Base-by-base conservation (phyloP, 2,888 invertebrate species). In the Dione vanillae region DNA sequence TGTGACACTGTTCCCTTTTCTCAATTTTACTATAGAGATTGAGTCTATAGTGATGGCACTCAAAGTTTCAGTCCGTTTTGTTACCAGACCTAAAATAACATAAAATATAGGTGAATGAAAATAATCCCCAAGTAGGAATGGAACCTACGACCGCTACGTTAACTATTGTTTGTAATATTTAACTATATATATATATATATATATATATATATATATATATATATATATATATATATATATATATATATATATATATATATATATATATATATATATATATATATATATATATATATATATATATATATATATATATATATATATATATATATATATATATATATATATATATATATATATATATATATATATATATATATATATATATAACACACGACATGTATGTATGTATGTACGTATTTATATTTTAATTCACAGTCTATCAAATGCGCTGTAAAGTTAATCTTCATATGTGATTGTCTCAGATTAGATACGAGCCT, bases 391-490 rank as follows among this genome's bases (percentile, higher is more conserved):
- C 27, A 27, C 27, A 27, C 5, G 27, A 41, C 20, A n/a, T 27
- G 1, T 59, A 20, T 43, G 5, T 19, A 20, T 2, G 14, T n/a
- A 43, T 27, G 27, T n/a, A 43, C n/a, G 27, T 59, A 40, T 14
- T n/a, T 40, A 37, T 37, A 43, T 27, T 61, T 35, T 45, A 61
- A 61, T 61, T 61, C 61, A 8, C 35, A 45, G n/a, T 45, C 45
- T 61, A 35, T 61, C 45, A n/a, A 35, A 6, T 27, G 27, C 8
- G 16, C 27, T 61, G 27, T 45, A 61, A 61, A 61, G 27, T 45
- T 61, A 45, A 61, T 61, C 61, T 45, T 14, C 20, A 61, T 43
- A 61, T 45, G 61, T 45, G 45, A 45, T 45, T 61, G 45, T 61
- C 11, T 35, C n/a, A 45, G 61, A 61, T 61, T 45, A 61, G 61